Evolutionary conservation across 1,140 invertebrate genomes (phyloP).

Genomic region (Lepidotrigona ventralis): DNA sequence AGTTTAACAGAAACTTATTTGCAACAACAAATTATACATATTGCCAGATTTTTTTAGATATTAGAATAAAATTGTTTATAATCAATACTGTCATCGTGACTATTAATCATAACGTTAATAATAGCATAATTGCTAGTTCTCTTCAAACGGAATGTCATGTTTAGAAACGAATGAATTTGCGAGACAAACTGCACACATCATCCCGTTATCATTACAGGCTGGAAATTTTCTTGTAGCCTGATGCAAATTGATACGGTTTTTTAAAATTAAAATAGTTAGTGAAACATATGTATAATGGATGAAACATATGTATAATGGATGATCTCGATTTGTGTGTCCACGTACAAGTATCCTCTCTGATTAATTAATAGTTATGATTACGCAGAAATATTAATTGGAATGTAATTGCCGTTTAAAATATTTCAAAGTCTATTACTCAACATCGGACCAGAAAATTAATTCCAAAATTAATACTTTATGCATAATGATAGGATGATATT

Average conservation of each 20-base stretch:
- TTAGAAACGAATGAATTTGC: slow-evolving; percentile 11
- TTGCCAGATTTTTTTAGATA: neutral
- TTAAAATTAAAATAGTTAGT: neutral
- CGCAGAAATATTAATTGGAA: neutral
- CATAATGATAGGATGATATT: neutral
- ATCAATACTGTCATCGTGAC: neutral
- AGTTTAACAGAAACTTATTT: neutral
- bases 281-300: neutral
- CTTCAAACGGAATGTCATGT: neutral
- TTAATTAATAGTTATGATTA: neutral
- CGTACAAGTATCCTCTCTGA: too few species aligned
- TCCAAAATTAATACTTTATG: neutral
- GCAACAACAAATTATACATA: neutral
- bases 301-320: neutral
- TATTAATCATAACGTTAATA: neutral
- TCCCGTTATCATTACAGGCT: slow-evolving; percentile 3
- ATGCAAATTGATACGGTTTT: neutral
- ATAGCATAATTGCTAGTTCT: neutral
- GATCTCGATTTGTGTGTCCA: neutral
- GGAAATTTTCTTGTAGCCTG: neutral
- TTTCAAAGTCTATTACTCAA: neutral
- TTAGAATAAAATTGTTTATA: neutral
- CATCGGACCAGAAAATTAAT: neutral
- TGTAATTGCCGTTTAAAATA: neutral
- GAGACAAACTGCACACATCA: neutral